Base-by-base conservation (phyloP, 2,888 invertebrate genomes). In the Drosophila vallismaia region DNA sequence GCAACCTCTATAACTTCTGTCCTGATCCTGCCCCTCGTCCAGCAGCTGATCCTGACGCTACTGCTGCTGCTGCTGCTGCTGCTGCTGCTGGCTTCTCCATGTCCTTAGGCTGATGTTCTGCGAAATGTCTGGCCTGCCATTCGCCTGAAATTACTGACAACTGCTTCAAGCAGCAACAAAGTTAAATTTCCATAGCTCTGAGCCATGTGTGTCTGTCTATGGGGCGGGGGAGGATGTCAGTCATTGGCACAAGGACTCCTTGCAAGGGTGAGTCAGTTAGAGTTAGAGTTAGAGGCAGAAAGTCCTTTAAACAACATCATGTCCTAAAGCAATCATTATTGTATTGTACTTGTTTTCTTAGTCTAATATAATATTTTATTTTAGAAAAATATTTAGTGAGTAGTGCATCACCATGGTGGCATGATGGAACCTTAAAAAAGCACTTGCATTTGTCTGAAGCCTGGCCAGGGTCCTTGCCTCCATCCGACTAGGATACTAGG, bases 201-300 rank as follows among this genome's bases (percentile, higher is more conserved):
- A 66, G 74, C 69, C 66, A 57, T 60, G 53, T 70, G 75, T 68
- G 58, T 71, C 48, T 28, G 38, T 36, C 29, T n/a, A 9, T 12
- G 33, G 5, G 10, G 33, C 3, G 10, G 58, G 8, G 24, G 42
- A 58, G 63, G 63, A 64, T 82, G 79, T 82, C 86, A 80, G 86
- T 80, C 86, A 83, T 76, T 86, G 80, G 83, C 86, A 86, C 83
- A 83, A 86, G 77, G 79, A 72, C 68, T 26, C 54, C 44, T 19
- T 9, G 9, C 60, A 24, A 71, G 71, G 83, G 79, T 51, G 50
- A 46, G 57, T 66, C 86, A 71, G 42, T 26, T 3, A 14, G 7
- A 6, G 4, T 4, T 9, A 3, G 31, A 19, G 19, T 19, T 9
- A 3, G 31, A 19, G 19, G 1, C 19, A 19, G 19, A 19, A 19